A percentile compares a stretch with the other conserved stretches of the same genome.
These are phyloP conservation scores for Brachystomella parvula DNA, from an alignment of 1,140 invertebrate genomes.

Conservation along the genomic window DNA sequence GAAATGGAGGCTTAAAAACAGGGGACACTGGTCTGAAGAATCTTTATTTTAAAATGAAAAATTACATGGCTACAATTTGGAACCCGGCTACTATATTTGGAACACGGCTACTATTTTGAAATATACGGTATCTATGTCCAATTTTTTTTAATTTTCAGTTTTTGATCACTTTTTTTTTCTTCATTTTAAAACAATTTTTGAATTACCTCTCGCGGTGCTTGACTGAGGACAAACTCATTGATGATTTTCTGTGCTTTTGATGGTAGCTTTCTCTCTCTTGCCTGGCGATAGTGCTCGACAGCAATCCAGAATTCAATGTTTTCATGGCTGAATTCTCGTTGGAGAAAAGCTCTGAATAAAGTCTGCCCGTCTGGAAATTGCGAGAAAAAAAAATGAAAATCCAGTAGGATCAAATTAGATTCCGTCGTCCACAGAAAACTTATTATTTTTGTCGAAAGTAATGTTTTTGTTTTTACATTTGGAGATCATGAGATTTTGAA, in stretches of 20 bases:
- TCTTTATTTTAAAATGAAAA: too few species aligned
- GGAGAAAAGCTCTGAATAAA: conserved; percentile 52
- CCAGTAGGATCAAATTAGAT: neutral
- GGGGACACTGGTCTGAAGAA: too few species aligned
- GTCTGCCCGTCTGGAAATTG: conserved; percentile 49
- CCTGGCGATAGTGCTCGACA: conserved; percentile 52
- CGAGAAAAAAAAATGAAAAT: too few species aligned
- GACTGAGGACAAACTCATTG: conserved; percentile 50
- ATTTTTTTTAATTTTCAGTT: too few species aligned
- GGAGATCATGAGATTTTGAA: conserved; percentile 46
- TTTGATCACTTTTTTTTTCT: too few species aligned
- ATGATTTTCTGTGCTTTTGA: conserved; percentile 50
- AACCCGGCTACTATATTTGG: too few species aligned
- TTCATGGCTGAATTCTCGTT: conserved; percentile 55
- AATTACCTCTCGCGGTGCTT: conserved; percentile 51
- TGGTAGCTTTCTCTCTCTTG: conserved; percentile 44
- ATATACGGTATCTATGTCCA: too few species aligned
- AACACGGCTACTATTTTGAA: too few species aligned
- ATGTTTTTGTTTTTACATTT: conserved; percentile 54
- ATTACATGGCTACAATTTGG: too few species aligned
- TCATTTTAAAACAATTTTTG: neutral
- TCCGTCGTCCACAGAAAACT: neutral
- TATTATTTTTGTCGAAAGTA: too few species aligned
- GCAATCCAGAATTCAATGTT: conserved; percentile 58
- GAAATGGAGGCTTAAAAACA: too few species aligned